A percentile compares a stretch with the other conserved stretches of the same genome.
Evolutionary conservation across 2,113 vertebrate species (phyloP).

Genomic region (Bombycilla garrulus): DNA sequence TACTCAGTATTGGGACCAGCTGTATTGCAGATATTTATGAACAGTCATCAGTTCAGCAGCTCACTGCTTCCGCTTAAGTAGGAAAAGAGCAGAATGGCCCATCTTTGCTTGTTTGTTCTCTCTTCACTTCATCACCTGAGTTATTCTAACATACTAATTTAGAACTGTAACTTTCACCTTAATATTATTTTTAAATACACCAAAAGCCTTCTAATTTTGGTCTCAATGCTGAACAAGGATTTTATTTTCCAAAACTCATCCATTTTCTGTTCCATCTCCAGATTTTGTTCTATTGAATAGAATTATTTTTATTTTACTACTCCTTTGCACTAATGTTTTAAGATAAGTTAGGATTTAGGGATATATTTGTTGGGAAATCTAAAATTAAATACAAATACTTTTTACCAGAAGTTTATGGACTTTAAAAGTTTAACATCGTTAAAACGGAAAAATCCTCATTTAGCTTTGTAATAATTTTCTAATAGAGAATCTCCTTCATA

Average conservation of each 20-base stretch:
- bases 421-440: neutral
- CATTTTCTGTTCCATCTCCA: neutral
- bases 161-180: neutral
- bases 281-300: neutral
- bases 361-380: neutral
- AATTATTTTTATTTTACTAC: neutral
- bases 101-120: neutral
- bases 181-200: neutral
- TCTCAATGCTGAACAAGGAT: neutral
- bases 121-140: neutral
- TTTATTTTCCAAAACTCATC: neutral
- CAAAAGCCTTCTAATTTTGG: neutral
- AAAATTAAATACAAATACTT: neutral
- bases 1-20: conserved; percentile 9
- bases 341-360: neutral
- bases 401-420: neutral
- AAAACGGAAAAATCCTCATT: neutral
- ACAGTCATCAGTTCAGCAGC: conserved; percentile 14
- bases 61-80: neutral
- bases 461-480: neutral
- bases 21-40: conserved; percentile 67
- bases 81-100: neutral
- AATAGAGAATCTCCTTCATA: neutral
- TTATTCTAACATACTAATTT: neutral
- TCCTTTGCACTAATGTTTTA: neutral